Percentiles rank a stretch among this genome's conserved stretches.
phyloP scores from a whole-genome alignment of 2,888 invertebrate species.

The Athalia cordata region DNA sequence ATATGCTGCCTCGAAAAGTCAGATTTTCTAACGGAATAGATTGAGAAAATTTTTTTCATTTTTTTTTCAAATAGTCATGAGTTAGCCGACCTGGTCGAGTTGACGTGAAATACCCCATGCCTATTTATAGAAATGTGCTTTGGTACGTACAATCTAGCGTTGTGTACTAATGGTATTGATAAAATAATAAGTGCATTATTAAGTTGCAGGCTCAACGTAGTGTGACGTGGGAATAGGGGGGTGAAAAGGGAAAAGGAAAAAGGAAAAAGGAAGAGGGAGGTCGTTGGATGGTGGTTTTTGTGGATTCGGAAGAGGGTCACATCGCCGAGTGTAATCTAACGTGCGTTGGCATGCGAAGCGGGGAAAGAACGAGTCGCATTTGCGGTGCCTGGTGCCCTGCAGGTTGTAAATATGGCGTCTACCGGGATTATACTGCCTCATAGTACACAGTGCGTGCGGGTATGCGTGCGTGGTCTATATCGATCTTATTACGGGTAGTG shows the following conservation, averaged over 20 bases:
- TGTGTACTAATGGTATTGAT: conserved; percentile 63
- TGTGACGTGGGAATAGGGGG: not conserved
- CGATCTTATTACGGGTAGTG: conserved; percentile 62
- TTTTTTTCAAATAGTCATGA: too few species aligned
- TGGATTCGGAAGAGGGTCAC: not conserved
- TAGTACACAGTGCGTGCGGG: conserved; percentile 53
- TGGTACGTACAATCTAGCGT: not conserved
- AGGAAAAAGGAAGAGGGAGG: not conserved
- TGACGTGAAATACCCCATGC: conserved; percentile 54
- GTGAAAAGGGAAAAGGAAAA: not conserved
- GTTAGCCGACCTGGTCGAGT: not conserved
- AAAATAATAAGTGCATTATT: conserved; percentile 70
- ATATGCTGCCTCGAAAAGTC: too few species aligned
- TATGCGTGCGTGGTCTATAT: conserved; percentile 66
- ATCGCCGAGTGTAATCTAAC: conserved; percentile 55
- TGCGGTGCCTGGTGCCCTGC: conserved; percentile 26
- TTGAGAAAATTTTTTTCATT: too few species aligned
- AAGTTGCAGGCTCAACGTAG: conserved; percentile 55
- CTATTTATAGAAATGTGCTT: not conserved
- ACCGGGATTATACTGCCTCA: conserved; percentile 19
- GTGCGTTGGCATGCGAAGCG: conserved; percentile 65
- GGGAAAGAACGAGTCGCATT: conserved; percentile 49
- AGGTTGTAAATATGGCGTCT: conserved; percentile 39
- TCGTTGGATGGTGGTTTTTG: conserved; percentile 50
- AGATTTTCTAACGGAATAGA: too few species aligned